Conservation (phyloP, 1,140 invertebrate genomes). For the Tyrophagus putrescentiae region DNA sequence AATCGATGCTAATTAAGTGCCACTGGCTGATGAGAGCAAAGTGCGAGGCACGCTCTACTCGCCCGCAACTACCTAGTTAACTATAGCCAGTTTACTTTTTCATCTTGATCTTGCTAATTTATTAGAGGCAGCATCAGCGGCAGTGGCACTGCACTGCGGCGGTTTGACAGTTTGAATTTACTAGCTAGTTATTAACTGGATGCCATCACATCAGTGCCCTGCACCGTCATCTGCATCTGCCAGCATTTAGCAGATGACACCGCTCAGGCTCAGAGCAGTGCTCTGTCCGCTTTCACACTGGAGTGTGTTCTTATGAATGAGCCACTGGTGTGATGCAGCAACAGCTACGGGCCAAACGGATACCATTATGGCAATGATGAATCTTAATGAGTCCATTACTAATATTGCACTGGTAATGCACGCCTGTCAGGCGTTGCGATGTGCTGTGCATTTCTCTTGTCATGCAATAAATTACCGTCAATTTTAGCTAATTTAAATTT, state of each 20-base stretch:
- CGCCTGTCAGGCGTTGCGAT: too few species aligned
- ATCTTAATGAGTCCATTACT: constrained; percentile 12
- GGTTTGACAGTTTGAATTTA: too few species aligned
- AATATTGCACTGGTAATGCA: too few species aligned
- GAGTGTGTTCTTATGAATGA: constrained; percentile 10
- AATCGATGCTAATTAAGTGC: constrained; percentile 11
- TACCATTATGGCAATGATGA: constrained; percentile 8
- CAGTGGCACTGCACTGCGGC: too few species aligned
- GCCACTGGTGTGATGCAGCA: neutral
- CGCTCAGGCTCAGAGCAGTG: neutral
- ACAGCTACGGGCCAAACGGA: neutral
- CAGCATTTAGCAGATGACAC: too few species aligned
- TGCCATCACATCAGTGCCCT: too few species aligned
- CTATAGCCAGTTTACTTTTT: neutral
- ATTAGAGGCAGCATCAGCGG: too few species aligned
- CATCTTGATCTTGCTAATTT: neutral
- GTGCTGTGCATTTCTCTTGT: neutral
- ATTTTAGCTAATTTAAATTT: neutral
- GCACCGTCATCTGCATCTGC: too few species aligned
- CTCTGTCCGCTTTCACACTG: neutral
- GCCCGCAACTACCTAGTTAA: neutral
- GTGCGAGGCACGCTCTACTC: neutral
- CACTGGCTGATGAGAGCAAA: neutral
- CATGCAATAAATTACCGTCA: neutral
- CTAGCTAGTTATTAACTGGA: too few species aligned